Evolutionary conservation across 1,140 invertebrate genomes (phyloP).

Genomic region (Pogonognathellus flavescens): DNA sequence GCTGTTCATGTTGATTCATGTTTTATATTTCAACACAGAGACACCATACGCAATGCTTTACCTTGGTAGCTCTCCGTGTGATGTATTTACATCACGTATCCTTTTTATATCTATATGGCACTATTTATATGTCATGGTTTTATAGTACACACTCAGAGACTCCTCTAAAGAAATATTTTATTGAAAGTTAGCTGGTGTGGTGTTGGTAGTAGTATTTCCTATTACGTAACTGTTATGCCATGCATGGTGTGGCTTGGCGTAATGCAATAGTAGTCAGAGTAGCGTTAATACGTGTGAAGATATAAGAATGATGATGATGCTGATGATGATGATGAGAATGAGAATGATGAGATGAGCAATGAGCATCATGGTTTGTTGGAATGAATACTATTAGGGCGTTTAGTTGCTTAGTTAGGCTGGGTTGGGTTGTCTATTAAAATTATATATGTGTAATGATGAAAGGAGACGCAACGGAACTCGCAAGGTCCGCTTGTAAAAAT

Average conservation of each 20-base stretch:
- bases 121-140: too few relatives aligned
- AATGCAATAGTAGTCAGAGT: neutral
- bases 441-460: neutral
- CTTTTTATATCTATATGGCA: too few relatives aligned
- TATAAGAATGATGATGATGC: too few relatives aligned
- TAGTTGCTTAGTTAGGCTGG: conserved; percentile 4
- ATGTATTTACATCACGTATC: too few relatives aligned
- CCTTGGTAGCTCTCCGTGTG: too few relatives aligned
- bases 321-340: neutral
- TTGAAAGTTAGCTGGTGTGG: too few relatives aligned
- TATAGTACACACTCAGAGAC: too few relatives aligned
- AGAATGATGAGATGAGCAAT: neutral
- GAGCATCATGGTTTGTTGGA: conserved; percentile 14
- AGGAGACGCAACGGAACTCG: neutral
- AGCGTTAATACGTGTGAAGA: neutral
- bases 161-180: too few relatives aligned
- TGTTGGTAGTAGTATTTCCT: too few relatives aligned
- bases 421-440: conserved; percentile 9
- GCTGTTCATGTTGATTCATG: neutral
- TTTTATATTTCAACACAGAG: too few relatives aligned
- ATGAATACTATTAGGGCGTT: conserved; percentile 16
- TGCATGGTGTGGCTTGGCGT: neutral
- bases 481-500: neutral
- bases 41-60: too few relatives aligned
- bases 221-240: too few relatives aligned